These are phyloP conservation scores for Limnothrissa miodon DNA, from an alignment of 2,113 vertebrate species.

Conservation along the genomic window DNA sequence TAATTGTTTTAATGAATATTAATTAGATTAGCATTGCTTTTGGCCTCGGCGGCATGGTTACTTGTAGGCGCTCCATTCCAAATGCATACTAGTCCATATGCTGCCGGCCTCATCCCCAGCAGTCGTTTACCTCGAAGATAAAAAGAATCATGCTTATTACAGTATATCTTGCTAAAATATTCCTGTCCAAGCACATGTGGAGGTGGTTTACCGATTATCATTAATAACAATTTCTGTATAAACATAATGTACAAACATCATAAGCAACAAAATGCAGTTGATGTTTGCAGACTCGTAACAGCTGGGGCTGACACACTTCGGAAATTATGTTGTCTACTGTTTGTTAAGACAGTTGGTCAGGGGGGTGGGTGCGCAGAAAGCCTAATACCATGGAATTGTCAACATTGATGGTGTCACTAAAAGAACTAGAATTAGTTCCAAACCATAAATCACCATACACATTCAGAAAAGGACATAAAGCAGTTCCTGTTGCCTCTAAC, in stretches of 20 bases:
- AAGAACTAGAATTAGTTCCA: constrained; percentile 63
- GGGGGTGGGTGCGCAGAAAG: constrained; percentile 40
- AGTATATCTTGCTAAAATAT: constrained; percentile 26
- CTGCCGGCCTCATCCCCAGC: neutral
- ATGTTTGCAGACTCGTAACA: constrained; percentile 14
- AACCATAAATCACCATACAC: constrained; percentile 63
- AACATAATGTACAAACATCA: neutral
- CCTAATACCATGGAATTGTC: constrained; percentile 52
- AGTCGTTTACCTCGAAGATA: constrained; percentile 12
- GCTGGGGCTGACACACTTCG: neutral
- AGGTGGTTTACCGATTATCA: constrained; percentile 14
- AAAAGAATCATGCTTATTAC: neutral
- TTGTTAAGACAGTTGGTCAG: neutral
- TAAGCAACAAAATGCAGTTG: neutral
- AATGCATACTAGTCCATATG: neutral
- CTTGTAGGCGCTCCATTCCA: neutral
- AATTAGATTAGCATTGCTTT: constrained; percentile 30
- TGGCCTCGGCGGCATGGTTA: neutral
- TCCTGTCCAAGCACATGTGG: neutral
- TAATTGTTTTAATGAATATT: constrained; percentile 27
- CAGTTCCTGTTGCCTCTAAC: constrained; percentile 49
- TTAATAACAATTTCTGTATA: constrained; percentile 10
- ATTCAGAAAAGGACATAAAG: constrained; percentile 46
- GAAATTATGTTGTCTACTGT: neutral
- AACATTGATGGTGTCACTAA: constrained; percentile 57